A percentile compares a stretch with the other conserved stretches of the same genome.
Evolutionary conservation across 2,113 vertebrate species (phyloP).

Genomic region (Syngnathus floridae): DNA sequence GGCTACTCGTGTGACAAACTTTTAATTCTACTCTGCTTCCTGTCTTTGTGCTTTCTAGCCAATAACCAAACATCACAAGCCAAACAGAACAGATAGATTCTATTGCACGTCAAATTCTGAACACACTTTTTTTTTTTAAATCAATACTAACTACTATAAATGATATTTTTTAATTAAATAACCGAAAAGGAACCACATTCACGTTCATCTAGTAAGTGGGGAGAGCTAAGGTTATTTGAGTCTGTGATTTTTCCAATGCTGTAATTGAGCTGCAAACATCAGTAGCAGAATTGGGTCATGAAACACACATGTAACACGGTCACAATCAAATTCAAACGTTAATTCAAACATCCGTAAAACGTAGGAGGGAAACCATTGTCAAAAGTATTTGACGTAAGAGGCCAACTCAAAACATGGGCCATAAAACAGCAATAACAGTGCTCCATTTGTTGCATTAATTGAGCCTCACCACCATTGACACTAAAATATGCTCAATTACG

Average conservation of each 20-base stretch:
- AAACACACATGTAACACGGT: background rate
- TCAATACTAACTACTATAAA: background rate
- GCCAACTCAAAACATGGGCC: background rate
- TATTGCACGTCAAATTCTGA: background rate
- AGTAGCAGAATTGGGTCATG: background rate
- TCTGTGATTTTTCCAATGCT: background rate
- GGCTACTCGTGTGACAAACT: constrained; percentile 68
- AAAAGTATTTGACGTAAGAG: background rate
- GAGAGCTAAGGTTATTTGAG: background rate
- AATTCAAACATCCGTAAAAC: background rate
- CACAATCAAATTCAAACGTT: background rate
- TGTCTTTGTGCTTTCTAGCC: constrained; percentile 76
- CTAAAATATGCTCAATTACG: constrained; percentile 28
- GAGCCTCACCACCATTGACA: constrained; percentile 6
- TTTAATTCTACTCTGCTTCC: constrained; percentile 86
- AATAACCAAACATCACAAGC: constrained; percentile 38
- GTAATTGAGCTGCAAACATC: background rate
- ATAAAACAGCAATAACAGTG: background rate
- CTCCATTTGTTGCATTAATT: background rate
- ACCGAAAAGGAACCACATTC: no score
- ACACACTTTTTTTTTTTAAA: background rate
- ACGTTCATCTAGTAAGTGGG: no score
- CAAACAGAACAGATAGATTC: constrained; percentile 62
- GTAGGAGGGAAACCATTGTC: background rate
- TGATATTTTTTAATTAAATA: background rate